Base-by-base conservation (phyloP, 2,888 invertebrate genomes). In the Cryptus viduatorius region DNA sequence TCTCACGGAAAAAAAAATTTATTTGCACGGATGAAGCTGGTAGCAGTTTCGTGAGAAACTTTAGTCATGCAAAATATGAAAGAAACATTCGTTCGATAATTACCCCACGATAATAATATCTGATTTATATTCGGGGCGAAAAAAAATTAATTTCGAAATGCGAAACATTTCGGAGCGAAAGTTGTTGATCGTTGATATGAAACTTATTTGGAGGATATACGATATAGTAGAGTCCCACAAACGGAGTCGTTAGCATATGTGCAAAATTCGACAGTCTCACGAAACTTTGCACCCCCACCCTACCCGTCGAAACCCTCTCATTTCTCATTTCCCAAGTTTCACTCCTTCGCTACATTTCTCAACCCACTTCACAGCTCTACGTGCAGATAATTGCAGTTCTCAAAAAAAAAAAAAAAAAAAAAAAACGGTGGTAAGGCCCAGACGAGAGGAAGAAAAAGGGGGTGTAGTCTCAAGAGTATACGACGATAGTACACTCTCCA, bases 381-480 rank as follows among this genome's bases (percentile, higher is more conserved):
- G 76, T 67, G 79, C 46, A 65, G 61, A 4, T 79, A 84, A 84
- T 84, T 84, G 59, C 73, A 37, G 65, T 71, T 64, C 59, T 78
- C 53, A 56, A 37, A 72, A 53, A 53, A 72, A 53, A 53, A 37
- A 72, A 53, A 53, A 72, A 53, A 53, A 68, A 56, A 37, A 72
- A 1, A 37, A 67, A 73, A 48, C 42, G 78, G 72, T 64, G 72
- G 71, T 65, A 71, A 84, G 5, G 65, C 31, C 44, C 61, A 14
- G 29, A 24, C 61, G 14, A 61, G 31, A 31, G 64, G 16, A 69
- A 69, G 44, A 50, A 50, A 46, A 69, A 29, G 31, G 31, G 61
- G 29, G 10, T 61, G 48, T 0, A 4, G 61, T 61, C 61, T 61
- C 31, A n/a, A 61, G 61, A 61, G 61, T 61, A 4, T 1, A 24